Evolutionary conservation across 2,888 invertebrate species (phyloP).

Genomic region (Rhagophthalmus giganteus): DNA sequence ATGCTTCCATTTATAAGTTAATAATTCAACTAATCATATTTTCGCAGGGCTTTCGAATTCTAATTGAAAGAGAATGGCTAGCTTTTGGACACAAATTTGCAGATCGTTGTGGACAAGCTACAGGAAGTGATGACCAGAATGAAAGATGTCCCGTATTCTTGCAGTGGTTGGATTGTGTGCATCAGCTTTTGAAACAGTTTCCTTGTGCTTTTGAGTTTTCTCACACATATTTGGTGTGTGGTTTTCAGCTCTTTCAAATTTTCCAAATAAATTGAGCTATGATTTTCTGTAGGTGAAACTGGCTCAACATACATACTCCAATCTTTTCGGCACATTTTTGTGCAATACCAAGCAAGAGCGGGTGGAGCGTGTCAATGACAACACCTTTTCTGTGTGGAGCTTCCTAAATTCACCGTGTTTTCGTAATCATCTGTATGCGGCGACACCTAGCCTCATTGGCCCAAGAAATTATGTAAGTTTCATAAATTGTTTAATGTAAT

Average conservation of each 20-base stretch:
- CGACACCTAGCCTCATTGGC: constrained; percentile 51
- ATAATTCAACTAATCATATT: neutral
- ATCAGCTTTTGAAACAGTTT: constrained; percentile 86
- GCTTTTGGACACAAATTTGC: constrained; percentile 98
- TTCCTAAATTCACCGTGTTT: constrained; percentile 79
- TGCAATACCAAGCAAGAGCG: constrained; percentile 84
- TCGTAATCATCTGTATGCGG: constrained; percentile 81
- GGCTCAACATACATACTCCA: constrained; percentile 93
- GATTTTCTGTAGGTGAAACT: constrained; percentile 82
- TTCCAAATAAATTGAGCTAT: constrained; percentile 10
- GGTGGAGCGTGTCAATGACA: constrained; percentile 64
- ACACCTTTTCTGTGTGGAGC: constrained; percentile 86
- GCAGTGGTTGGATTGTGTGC: constrained; percentile 96
- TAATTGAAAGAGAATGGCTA: constrained; percentile 96
- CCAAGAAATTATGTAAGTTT: constrained; percentile 55
- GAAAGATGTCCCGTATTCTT: constrained; percentile 97
- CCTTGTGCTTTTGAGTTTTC: constrained; percentile 96
- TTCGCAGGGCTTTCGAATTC: constrained; percentile 83
- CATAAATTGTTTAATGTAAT: neutral
- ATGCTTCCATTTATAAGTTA: constrained; percentile 36
- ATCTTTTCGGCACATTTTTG: constrained; percentile 95
- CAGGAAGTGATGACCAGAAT: constrained; percentile 84
- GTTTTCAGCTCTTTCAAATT: constrained; percentile 3
- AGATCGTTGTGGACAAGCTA: constrained; percentile 86
- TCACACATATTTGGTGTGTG: constrained; percentile 82